Conservation (phyloP, 2,888 invertebrate species). For the Busseola fusca region DNA sequence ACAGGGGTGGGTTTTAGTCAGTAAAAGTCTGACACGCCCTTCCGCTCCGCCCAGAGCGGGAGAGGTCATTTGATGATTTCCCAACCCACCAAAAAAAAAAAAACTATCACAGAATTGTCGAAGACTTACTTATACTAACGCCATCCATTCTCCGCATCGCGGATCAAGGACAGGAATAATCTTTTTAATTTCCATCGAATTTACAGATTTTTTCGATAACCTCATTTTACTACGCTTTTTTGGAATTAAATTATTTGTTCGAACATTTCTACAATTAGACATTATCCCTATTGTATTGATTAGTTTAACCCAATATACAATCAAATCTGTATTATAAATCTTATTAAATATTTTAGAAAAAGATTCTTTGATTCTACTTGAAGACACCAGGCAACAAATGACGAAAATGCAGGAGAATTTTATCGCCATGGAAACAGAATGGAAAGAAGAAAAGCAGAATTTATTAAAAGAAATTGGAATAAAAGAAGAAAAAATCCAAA, state of each 20-base stretch:
- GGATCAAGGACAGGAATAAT: not conserved
- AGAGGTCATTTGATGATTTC: no score
- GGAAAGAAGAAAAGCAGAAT: slow-evolving; percentile 91
- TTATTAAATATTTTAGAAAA: slow-evolving; percentile 84
- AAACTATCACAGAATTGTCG: not conserved
- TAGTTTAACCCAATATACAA: not conserved
- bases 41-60: no score
- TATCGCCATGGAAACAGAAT: slow-evolving; percentile 91
- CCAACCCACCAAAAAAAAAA: no score
- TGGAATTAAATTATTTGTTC: not conserved
- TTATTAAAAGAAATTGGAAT: slow-evolving; percentile 87
- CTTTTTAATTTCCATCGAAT: not conserved
- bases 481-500: slow-evolving; percentile 88
- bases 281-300: not conserved
- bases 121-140: not conserved
- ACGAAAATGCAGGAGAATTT: slow-evolving; percentile 94
- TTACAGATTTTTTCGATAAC: not conserved
- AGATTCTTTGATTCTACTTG: slow-evolving; percentile 91
- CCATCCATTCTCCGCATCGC: not conserved
- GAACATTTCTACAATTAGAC: not conserved
- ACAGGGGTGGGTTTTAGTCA: no score
- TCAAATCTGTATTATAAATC: slow-evolving; percentile 2
- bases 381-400: slow-evolving; percentile 95
- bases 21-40: no score
- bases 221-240: not conserved